phyloP scores from a whole-genome alignment of 2,888 invertebrate genomes.

The Cyclophora albipunctata region DNA sequence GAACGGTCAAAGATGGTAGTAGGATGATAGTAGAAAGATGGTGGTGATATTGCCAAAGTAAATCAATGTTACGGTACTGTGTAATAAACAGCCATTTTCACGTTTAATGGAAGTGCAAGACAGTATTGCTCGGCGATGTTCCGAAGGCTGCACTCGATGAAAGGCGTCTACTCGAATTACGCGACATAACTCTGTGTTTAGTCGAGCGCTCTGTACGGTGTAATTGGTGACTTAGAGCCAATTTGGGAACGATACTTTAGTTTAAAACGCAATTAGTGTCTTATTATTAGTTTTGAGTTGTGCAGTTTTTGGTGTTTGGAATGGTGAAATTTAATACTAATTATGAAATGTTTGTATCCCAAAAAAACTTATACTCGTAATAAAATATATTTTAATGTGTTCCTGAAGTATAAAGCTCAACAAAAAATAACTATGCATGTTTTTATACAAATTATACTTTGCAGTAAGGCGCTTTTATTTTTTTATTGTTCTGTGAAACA shows the following conservation, averaged over 20 bases:
- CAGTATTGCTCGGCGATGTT: conserved; percentile 35
- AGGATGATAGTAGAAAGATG: too few relatives aligned
- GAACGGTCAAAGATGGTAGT: too few relatives aligned
- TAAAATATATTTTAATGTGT: too few relatives aligned
- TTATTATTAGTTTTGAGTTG: conserved; percentile 8
- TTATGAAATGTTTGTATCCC: too few relatives aligned
- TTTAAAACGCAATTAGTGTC: conserved; percentile 13
- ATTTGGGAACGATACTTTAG: conserved; percentile 29
- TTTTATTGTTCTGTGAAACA: too few relatives aligned
- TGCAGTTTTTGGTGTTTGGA: neutral
- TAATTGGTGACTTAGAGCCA: conserved; percentile 49
- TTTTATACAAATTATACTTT: too few relatives aligned
- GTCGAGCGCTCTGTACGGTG: conserved; percentile 38
- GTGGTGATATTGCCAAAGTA: conserved; percentile 1
- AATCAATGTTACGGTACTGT: conserved; percentile 24
- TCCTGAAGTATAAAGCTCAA: too few relatives aligned
- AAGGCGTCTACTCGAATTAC: conserved; percentile 41
- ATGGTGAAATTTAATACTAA: too few relatives aligned
- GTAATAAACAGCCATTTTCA: conserved; percentile 28
- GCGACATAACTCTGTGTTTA: conserved; percentile 39
- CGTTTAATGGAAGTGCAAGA: conserved; percentile 38
- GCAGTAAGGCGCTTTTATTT: too few relatives aligned
- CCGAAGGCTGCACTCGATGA: conserved; percentile 39
- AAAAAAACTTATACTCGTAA: too few relatives aligned
- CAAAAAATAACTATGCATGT: too few relatives aligned